These are phyloP conservation scores for Pitangus sulphuratus DNA, from an alignment of 2,797 vertebrate species.

Conservation along the genomic window DNA sequence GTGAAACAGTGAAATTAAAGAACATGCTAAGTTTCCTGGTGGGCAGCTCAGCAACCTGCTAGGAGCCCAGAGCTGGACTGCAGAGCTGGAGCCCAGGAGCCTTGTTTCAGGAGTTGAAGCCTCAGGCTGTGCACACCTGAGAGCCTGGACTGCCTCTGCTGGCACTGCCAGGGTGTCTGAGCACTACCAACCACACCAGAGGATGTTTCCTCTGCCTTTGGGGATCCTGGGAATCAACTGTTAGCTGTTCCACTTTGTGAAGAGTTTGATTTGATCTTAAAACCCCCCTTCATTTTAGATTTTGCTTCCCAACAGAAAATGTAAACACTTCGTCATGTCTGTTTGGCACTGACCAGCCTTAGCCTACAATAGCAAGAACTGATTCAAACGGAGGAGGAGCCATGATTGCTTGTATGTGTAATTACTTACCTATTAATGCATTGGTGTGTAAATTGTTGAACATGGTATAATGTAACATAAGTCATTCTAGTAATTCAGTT, in stretches of 20 bases:
- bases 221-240: not conserved
- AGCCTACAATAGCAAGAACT: not conserved
- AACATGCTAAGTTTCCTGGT: accelerated
- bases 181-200: accelerated
- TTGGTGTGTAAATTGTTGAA: not conserved
- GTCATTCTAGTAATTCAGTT: not conserved
- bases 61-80: not conserved
- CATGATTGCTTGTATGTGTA: not conserved
- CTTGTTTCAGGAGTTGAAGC: not conserved
- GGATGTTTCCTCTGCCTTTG: too few relatives aligned
- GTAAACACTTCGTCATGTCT: not conserved
- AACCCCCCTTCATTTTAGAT: not conserved
- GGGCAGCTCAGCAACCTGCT: not conserved
- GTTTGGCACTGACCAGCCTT: not conserved
- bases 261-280: not conserved
- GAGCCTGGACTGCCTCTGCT: not conserved
- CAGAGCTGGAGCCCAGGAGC: not conserved
- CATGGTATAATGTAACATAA: not conserved
- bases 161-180: accelerated
- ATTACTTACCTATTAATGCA: not conserved
- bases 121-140: not conserved
- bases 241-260: not conserved
- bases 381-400: not conserved
- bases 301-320: not conserved
- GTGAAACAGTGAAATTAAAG: not conserved